These are phyloP conservation scores for Zaprionus camerounensis DNA, from an alignment of 1,140 invertebrate species.

Conservation along the genomic window DNA sequence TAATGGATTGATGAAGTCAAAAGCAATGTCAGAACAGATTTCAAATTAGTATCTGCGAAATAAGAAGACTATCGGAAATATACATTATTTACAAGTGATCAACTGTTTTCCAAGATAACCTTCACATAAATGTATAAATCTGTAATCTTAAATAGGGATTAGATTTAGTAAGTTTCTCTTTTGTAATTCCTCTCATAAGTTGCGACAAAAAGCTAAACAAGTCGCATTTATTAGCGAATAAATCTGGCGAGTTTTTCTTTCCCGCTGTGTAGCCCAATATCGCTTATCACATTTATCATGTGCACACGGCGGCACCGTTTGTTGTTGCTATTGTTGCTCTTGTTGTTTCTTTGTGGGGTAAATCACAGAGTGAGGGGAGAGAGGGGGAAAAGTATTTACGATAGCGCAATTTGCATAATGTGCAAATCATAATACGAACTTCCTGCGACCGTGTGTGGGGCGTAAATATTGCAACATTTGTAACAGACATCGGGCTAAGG, in stretches of 20 bases:
- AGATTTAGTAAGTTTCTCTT: not conserved
- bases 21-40: no score
- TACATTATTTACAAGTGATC: no score
- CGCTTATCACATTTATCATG: slow-evolving; percentile 79
- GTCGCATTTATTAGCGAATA: slow-evolving; percentile 48
- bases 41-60: no score
- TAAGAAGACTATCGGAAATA: no score
- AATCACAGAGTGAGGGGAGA: not conserved
- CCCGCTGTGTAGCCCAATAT: slow-evolving; percentile 66
- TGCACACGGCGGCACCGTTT: slow-evolving; percentile 57
- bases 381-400: slow-evolving; percentile 65
- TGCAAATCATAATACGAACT: slow-evolving; percentile 79
- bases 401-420: slow-evolving; percentile 81
- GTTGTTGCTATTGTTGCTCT: slow-evolving; percentile 13
- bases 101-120: no score
- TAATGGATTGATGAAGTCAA: no score
- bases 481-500: slow-evolving; percentile 65
- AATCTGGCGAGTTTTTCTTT: slow-evolving; percentile 18
- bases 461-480: slow-evolving; percentile 82
- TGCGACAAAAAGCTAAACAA: slow-evolving; percentile 22
- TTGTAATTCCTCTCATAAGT: not conserved
- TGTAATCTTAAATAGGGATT: not conserved
- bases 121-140: no score
- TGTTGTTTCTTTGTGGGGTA: slow-evolving; percentile 22
- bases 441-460: slow-evolving; percentile 48